Percentiles rank a stretch among this genome's conserved stretches.
phyloP scores from a whole-genome alignment of 2,797 vertebrate genomes.

The Esox lucius region DNA sequence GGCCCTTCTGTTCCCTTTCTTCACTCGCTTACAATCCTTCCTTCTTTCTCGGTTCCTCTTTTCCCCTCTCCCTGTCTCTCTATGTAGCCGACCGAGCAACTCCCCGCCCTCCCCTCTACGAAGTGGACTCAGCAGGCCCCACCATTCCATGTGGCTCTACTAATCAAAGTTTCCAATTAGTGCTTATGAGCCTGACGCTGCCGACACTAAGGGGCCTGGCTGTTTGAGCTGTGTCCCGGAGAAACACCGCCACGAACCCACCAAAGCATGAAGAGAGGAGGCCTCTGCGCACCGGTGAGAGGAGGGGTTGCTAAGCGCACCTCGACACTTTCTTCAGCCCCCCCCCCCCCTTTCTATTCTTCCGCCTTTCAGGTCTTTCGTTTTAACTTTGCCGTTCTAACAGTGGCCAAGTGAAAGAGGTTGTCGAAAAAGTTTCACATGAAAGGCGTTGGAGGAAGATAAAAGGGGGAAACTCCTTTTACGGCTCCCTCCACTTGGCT shows the following conservation, averaged over 20 bases:
- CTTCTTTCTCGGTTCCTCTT: neutral
- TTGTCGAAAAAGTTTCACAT: neutral
- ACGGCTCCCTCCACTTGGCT: neutral
- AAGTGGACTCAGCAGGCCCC: neutral
- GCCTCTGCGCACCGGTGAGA: neutral
- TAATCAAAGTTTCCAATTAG: slow-evolving; percentile 11
- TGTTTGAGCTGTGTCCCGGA: neutral
- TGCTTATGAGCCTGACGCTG: neutral
- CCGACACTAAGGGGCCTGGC: neutral
- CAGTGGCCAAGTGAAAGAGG: neutral
- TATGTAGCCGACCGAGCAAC: neutral
- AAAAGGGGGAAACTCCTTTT: neutral
- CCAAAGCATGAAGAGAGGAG: neutral
- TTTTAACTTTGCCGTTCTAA: neutral
- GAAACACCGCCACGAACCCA: neutral
- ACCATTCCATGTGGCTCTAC: neutral
- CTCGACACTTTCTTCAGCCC: neutral
- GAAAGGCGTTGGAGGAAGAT: neutral
- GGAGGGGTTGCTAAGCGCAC: neutral
- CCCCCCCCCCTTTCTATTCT: neutral
- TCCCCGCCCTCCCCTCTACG: neutral
- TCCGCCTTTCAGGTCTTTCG: neutral
- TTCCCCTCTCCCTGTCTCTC: neutral
- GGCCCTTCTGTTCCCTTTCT: neutral
- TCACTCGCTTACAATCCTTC: neutral